phyloP scores from a whole-genome alignment of 2,888 invertebrate species.

The Hanleya hanleyi region DNA sequence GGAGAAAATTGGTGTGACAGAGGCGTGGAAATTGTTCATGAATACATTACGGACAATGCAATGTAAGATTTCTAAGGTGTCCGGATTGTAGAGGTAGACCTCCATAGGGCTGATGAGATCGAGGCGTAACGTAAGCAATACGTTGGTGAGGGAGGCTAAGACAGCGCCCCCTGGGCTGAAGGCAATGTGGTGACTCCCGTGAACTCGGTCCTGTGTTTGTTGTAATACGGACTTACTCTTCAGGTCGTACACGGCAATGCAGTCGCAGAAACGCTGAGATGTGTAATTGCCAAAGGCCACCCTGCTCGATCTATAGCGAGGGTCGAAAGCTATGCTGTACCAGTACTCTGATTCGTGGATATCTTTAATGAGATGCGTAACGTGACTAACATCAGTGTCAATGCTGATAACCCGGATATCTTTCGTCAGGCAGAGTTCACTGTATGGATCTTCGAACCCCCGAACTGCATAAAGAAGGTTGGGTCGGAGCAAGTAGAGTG shows the following conservation, averaged over 20 bases:
- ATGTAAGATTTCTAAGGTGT: slow-evolving; percentile 23
- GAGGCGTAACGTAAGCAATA: slow-evolving; percentile 22
- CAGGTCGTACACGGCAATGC: slow-evolving; percentile 26
- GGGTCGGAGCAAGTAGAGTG: slow-evolving; percentile 28
- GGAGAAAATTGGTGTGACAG: slow-evolving; percentile 31
- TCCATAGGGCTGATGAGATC: slow-evolving; percentile 31
- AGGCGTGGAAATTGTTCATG: slow-evolving; percentile 32
- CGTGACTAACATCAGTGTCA: slow-evolving; percentile 17
- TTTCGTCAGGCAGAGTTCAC: slow-evolving; percentile 28
- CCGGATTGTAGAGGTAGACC: slow-evolving; percentile 27
- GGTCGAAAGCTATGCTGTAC: slow-evolving; percentile 35
- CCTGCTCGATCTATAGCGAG: slow-evolving; percentile 15
- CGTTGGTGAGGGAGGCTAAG: slow-evolving; percentile 27
- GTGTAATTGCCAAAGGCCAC: slow-evolving; percentile 34
- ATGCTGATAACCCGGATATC: slow-evolving; percentile 31
- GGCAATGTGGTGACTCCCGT: slow-evolving; percentile 27
- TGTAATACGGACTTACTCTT: slow-evolving; percentile 10
- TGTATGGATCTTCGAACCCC: slow-evolving; percentile 32
- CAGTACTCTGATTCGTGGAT: slow-evolving; percentile 26
- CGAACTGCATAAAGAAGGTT: slow-evolving; percentile 31
- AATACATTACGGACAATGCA: slow-evolving; percentile 15
- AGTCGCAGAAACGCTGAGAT: slow-evolving; percentile 16
- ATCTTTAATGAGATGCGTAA: slow-evolving; percentile 26
- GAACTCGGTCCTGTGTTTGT: slow-evolving; percentile 13
- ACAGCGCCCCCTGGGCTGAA: slow-evolving; percentile 27